Evolutionary conservation across 2,888 invertebrate genomes (phyloP).

Genomic region (Ormyrus labotus): DNA sequence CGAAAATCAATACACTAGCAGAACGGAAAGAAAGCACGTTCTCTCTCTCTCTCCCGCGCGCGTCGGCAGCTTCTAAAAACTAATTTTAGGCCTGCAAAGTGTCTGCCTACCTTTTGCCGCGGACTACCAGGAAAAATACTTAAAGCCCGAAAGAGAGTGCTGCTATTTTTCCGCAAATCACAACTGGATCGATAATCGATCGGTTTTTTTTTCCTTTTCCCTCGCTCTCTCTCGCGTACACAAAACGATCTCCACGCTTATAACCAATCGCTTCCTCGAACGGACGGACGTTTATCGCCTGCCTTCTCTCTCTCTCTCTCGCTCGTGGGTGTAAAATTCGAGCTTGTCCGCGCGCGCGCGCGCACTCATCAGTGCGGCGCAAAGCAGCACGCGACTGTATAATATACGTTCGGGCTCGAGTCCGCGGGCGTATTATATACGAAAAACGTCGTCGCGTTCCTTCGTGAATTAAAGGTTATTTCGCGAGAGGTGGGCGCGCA

Average conservation of each 20-base stretch:
- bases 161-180: constrained; percentile 42
- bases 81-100: constrained; percentile 31
- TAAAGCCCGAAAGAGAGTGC: constrained; percentile 1
- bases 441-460: background rate
- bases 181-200: constrained; percentile 44
- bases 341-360: background rate
- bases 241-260: background rate
- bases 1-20: too few species aligned
- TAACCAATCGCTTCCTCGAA: constrained; percentile 38
- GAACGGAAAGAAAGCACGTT: too few species aligned
- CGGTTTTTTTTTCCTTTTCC: background rate
- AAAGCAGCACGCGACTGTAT: too few species aligned
- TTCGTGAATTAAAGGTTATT: constrained; percentile 22
- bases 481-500: background rate
- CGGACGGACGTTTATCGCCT: constrained; percentile 32
- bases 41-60: too few species aligned
- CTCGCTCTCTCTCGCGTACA: background rate
- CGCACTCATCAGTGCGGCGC: too few species aligned
- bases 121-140: constrained; percentile 25
- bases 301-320: background rate
- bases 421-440: too few species aligned
- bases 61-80: constrained; percentile 11
- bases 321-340: constrained; percentile 34
- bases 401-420: too few species aligned
- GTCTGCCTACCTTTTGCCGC: constrained; percentile 13